Evolutionary conservation across 2,888 invertebrate species (phyloP).

Genomic region (Sesamia inferens): DNA sequence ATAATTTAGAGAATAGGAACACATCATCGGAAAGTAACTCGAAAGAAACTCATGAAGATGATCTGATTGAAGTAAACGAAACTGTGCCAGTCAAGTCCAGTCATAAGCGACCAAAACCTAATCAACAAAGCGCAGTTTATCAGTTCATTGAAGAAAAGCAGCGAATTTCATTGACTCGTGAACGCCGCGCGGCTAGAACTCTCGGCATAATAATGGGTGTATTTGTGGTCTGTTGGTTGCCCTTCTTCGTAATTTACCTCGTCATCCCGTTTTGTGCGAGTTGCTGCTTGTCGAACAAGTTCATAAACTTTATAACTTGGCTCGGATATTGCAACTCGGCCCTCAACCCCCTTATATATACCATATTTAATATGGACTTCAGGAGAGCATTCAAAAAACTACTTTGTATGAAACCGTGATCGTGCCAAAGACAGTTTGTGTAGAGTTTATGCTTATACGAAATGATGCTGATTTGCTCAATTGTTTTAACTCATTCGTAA

Average conservation of each 20-base stretch:
- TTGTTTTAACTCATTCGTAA: conserved; percentile 73
- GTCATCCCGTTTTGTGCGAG: conserved; percentile 96
- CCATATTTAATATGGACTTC: conserved; percentile 98
- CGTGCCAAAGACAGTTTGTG: conserved; percentile 77
- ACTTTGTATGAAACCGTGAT: conserved; percentile 82
- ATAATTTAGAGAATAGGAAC: conserved; percentile 81
- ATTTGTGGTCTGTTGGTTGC: conserved; percentile 99
- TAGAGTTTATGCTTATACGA: conserved; percentile 70
- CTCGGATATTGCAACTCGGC: conserved; percentile 97
- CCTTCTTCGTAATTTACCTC: conserved; percentile 98
- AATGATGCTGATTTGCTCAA: conserved; percentile 85
- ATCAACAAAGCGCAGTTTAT: conserved; percentile 92
- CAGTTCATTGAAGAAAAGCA: conserved; percentile 97
- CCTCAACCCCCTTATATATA: conserved; percentile 98
- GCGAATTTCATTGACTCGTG: conserved; percentile 97
- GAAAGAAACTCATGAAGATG: conserved; percentile 85
- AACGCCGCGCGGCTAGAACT: conserved; percentile 97
- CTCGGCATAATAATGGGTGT: conserved; percentile 99
- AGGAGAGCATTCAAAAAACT: conserved; percentile 96
- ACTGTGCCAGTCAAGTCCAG: conserved; percentile 71
- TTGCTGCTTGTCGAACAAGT: conserved; percentile 94
- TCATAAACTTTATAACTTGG: conserved; percentile 98
- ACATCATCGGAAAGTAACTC: conserved; percentile 88
- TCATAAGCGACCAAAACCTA: conserved; percentile 76
- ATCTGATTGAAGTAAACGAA: conserved; percentile 78